Percentiles rank a stretch among this genome's conserved stretches.
Conservation (phyloP, 2,888 invertebrate genomes). For the Drosophila demipolita region DNA sequence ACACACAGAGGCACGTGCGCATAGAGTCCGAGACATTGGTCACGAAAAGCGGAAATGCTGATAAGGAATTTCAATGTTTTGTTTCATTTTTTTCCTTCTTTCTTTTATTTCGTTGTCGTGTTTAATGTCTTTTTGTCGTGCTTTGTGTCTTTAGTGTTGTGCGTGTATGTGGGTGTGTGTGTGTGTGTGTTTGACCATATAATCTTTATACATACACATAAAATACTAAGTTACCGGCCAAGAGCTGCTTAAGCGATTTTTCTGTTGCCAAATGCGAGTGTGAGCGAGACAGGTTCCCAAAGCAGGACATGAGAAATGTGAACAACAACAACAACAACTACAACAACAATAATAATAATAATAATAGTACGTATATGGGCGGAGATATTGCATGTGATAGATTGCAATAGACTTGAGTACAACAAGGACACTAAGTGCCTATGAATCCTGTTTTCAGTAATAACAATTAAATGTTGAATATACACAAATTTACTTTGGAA, state of each 20-base stretch:
- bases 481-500: neutral
- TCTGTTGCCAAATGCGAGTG: constrained; percentile 1
- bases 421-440: neutral
- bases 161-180: constrained; percentile 36
- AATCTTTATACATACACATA: constrained; percentile 71
- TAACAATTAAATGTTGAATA: neutral
- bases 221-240: constrained; percentile 64
- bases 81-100: constrained; percentile 52
- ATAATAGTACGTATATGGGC: neutral
- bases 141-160: constrained; percentile 81
- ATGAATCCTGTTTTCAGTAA: neutral
- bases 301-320: constrained; percentile 34
- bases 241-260: constrained; percentile 52
- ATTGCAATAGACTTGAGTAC: neutral
- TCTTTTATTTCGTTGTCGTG: constrained; percentile 83
- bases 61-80: constrained; percentile 84
- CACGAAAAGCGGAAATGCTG: constrained; percentile 85
- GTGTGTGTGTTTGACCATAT: constrained; percentile 58
- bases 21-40: constrained; percentile 82
- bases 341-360: constrained; percentile 13
- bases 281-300: constrained; percentile 25
- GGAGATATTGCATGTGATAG: constrained; percentile 35
- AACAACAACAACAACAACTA: constrained; percentile 10
- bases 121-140: constrained; percentile 85
- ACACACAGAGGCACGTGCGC: constrained; percentile 43